phyloP scores from a whole-genome alignment of 2,113 vertebrate species.

The Podocnemis expansa region DNA sequence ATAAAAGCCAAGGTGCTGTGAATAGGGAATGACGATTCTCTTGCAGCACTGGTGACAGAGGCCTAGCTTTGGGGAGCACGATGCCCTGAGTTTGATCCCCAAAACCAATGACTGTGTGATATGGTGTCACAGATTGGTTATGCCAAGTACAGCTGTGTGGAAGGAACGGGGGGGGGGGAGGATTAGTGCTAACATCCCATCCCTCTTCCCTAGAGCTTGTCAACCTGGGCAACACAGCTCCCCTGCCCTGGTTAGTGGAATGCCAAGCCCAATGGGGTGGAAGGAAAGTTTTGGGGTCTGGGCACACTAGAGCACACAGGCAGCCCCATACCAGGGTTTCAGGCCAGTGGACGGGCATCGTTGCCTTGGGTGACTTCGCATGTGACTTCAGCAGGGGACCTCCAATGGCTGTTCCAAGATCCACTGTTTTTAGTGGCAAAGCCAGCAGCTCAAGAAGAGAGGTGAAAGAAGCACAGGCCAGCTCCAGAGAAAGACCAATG shows the following conservation, averaged over 20 bases:
- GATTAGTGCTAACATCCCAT: not conserved
- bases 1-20: not conserved
- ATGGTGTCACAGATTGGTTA: not conserved
- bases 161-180: too few relatives aligned
- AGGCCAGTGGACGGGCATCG: not conserved
- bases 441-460: not conserved
- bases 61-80: too few relatives aligned
- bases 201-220: not conserved
- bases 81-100: not conserved
- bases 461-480: not conserved
- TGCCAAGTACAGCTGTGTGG: not conserved
- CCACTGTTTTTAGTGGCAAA: not conserved
- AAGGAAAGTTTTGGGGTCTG: fast-evolving
- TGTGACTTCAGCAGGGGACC: too few relatives aligned
- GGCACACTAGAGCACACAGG: fast-evolving
- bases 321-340: fast-evolving
- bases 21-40: not conserved
- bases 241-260: not conserved
- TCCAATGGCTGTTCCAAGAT: not conserved
- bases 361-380: too few relatives aligned
- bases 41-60: not conserved
- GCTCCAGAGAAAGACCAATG: not conserved
- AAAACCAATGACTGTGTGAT: not conserved
- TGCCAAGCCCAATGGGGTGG: not conserved
- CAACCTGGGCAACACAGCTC: not conserved